Conservation (phyloP, 2,888 invertebrate genomes). For the Apoda limacodes region DNA sequence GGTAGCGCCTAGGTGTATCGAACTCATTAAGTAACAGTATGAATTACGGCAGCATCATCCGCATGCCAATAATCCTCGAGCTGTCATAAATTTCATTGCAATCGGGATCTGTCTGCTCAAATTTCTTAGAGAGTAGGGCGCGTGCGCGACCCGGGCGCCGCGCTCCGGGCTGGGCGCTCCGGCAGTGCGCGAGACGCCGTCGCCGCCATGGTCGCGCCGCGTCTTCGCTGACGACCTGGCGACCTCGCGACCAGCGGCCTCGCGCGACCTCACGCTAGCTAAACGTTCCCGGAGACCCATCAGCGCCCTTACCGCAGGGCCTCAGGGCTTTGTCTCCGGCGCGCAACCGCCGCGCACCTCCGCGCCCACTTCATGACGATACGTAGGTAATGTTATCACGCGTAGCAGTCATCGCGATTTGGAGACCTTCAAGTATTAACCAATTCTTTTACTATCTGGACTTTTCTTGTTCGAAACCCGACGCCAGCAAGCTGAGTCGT, state of each 20-base stretch:
- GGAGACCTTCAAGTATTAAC: too few species aligned
- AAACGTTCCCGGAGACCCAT: slow-evolving; percentile 32
- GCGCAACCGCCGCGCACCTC: slow-evolving; percentile 24
- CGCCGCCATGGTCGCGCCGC: slow-evolving; percentile 59
- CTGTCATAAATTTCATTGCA: slow-evolving; percentile 65
- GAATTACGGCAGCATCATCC: too few species aligned
- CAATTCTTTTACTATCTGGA: slow-evolving; percentile 29
- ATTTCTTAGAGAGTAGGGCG: slow-evolving; percentile 30
- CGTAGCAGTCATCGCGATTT: slow-evolving; percentile 24
- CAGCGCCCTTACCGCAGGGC: slow-evolving; percentile 16
- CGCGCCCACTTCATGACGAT: slow-evolving; percentile 14
- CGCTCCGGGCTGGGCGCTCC: slow-evolving; percentile 40
- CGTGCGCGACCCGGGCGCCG: slow-evolving; percentile 25
- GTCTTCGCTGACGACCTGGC: slow-evolving; percentile 50
- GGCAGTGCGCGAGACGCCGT: slow-evolving; percentile 55
- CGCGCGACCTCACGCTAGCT: slow-evolving; percentile 28
- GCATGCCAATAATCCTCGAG: too few species aligned
- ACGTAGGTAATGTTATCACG: slow-evolving; percentile 45
- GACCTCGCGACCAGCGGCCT: slow-evolving; percentile 29
- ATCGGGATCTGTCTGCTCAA: slow-evolving; percentile 63
- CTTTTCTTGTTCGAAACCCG: slow-evolving; percentile 16
- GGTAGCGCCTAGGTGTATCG: too few species aligned
- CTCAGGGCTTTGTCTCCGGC: slow-evolving; percentile 15
- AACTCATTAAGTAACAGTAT: too few species aligned
- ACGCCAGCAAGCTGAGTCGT: slow-evolving; percentile 26